A percentile compares a stretch with the other conserved stretches of the same genome.
These are phyloP conservation scores for Thyatira batis DNA, from an alignment of 2,888 invertebrate genomes.

Conservation along the genomic window DNA sequence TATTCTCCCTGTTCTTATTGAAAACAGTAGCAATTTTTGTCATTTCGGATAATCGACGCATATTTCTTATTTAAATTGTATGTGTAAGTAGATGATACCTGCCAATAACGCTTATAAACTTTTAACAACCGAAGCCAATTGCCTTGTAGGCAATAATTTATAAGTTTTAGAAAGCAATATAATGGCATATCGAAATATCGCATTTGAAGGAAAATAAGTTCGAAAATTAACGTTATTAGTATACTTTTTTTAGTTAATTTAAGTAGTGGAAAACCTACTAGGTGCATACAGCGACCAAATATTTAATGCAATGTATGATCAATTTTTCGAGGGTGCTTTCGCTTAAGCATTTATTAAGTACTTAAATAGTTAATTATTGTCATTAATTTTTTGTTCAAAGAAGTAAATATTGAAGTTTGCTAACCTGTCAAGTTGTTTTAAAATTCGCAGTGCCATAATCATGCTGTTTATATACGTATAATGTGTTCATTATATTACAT, in stretches of 20 bases:
- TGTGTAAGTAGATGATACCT: too few species aligned
- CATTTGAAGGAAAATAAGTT: background rate
- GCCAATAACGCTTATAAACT: too few species aligned
- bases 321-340: background rate
- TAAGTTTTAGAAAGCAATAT: background rate
- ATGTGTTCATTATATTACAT: slow-evolving; percentile 7
- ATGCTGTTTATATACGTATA: slow-evolving; percentile 1
- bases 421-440: slow-evolving; percentile 2
- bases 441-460: slow-evolving; percentile 38
- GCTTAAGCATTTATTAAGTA: background rate
- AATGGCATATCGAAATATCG: background rate
- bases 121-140: too few species aligned
- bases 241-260: background rate
- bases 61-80: too few species aligned
- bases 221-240: background rate
- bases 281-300: slow-evolving; percentile 71
- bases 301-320: slow-evolving; percentile 29
- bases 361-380: background rate
- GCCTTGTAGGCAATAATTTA: too few species aligned
- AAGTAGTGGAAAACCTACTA: background rate
- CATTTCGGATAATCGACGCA: too few species aligned
- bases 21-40: too few species aligned
- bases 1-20: too few species aligned
- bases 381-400: background rate
- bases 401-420: background rate